These are phyloP conservation scores for Syndactyla subalaris DNA, from an alignment of 2,797 vertebrate species.

Conservation along the genomic window DNA sequence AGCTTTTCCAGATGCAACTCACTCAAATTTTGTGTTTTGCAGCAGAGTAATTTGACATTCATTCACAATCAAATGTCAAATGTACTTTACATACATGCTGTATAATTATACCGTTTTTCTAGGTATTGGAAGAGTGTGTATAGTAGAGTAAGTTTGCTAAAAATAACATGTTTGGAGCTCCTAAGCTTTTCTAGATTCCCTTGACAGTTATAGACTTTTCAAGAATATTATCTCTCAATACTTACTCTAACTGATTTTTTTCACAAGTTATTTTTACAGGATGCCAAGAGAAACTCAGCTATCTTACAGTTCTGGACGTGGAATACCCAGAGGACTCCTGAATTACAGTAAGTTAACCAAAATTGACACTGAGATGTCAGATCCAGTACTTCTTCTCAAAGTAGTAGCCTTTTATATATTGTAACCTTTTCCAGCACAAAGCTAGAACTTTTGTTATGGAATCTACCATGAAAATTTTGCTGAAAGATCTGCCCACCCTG, in stretches of 20 bases:
- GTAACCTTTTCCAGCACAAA: neutral
- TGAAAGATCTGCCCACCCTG: neutral
- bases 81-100: neutral
- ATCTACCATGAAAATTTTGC: neutral
- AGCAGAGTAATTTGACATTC: constrained; percentile 17
- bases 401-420: neutral
- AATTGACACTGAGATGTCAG: neutral
- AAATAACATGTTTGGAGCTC: constrained; percentile 3
- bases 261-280: neutral
- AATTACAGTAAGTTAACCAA: neutral
- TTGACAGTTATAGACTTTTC: neutral
- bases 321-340: neutral
- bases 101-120: constrained; percentile 7
- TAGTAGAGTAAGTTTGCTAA: neutral
- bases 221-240: neutral
- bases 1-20: neutral
- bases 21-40: neutral
- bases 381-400: neutral
- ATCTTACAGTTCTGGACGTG: neutral
- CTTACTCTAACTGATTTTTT: neutral
- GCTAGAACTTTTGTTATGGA: neutral
- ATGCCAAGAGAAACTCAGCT: neutral
- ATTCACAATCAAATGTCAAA: constrained; percentile 28
- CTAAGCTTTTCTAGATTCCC: constrained; percentile 4
- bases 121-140: neutral